Percentiles rank a stretch among this genome's conserved stretches.
Evolutionary conservation across 2,888 invertebrate genomes (phyloP).

Genomic region (Rhyacophila evoluta): DNA sequence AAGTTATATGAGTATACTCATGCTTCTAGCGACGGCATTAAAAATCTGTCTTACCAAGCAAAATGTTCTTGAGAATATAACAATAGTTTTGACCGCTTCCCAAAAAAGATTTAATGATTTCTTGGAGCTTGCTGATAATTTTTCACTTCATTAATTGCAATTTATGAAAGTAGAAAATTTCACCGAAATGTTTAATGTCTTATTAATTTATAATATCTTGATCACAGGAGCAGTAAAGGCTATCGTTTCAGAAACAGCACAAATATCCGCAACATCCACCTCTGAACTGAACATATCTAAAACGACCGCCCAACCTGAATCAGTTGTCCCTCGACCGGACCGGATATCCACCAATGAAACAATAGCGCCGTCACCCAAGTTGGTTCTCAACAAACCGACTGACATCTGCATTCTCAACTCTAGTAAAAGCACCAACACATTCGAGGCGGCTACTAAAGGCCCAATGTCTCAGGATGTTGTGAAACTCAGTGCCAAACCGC

Average conservation of each 20-base stretch:
- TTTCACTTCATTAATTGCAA: too few relatives aligned
- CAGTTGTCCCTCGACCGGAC: constrained; percentile 42
- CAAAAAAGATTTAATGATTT: too few relatives aligned
- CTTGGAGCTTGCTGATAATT: too few relatives aligned
- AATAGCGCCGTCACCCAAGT: constrained; percentile 35
- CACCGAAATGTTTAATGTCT: too few relatives aligned
- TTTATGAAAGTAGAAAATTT: too few relatives aligned
- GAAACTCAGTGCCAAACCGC: constrained; percentile 69
- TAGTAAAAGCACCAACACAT: constrained; percentile 56
- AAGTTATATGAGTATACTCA: too few relatives aligned
- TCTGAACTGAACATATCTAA: constrained; percentile 48
- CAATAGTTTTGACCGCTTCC: too few relatives aligned
- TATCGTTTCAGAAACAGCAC: not conserved
- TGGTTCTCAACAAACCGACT: constrained; percentile 33
- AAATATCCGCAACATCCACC: constrained; percentile 3
- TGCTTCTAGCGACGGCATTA: too few relatives aligned
- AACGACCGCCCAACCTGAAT: constrained; percentile 26
- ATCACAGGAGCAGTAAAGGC: constrained; percentile 10
- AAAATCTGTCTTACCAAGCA: too few relatives aligned
- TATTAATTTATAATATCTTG: too few relatives aligned
- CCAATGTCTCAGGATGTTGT: constrained; percentile 55
- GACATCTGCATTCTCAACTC: constrained; percentile 39
- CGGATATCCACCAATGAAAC: not conserved
- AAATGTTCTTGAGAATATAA: too few relatives aligned
- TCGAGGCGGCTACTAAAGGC: constrained; percentile 59